A percentile compares a stretch with the other conserved stretches of the same genome.
Conservation (phyloP, 2,113 vertebrate genomes). For the Meleagris gallopavo region DNA sequence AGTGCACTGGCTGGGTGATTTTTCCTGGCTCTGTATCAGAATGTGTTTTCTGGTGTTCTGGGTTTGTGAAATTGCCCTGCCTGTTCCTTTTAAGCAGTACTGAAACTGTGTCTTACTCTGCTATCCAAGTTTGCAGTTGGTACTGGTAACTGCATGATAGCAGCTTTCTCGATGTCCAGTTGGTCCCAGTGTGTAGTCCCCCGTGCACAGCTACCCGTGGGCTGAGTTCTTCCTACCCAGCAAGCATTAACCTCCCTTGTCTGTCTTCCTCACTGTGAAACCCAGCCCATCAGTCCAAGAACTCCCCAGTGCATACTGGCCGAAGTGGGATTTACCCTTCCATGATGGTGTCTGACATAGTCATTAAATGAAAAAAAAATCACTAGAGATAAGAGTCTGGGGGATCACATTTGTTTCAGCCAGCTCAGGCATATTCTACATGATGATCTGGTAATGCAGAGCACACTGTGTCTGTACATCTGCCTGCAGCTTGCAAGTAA, state of each 20-base stretch:
- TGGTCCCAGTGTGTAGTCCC: not conserved
- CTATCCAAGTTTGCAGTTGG: not conserved
- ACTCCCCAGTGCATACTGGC: not conserved
- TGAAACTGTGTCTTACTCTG: not conserved
- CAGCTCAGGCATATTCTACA: accelerated
- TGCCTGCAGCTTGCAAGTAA: not conserved
- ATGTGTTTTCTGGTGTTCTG: not conserved
- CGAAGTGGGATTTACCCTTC: not conserved
- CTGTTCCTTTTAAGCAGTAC: not conserved
- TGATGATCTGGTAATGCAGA: not conserved
- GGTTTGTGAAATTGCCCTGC: not conserved
- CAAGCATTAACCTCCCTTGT: not conserved
- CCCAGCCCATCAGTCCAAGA: not conserved
- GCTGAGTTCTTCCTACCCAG: not conserved
- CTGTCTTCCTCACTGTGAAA: not conserved
- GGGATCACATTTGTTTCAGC: not conserved
- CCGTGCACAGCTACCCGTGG: not conserved
- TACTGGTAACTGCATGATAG: not conserved
- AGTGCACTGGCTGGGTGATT: not conserved
- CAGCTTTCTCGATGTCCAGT: not conserved
- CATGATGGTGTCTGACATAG: not conserved
- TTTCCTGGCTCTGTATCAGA: not conserved
- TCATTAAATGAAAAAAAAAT: not conserved
- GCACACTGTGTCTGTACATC: not conserved
- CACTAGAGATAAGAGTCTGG: not conserved